Base-by-base conservation (phyloP, 2,888 invertebrate genomes). In the Amphipyra tragopoginis region DNA sequence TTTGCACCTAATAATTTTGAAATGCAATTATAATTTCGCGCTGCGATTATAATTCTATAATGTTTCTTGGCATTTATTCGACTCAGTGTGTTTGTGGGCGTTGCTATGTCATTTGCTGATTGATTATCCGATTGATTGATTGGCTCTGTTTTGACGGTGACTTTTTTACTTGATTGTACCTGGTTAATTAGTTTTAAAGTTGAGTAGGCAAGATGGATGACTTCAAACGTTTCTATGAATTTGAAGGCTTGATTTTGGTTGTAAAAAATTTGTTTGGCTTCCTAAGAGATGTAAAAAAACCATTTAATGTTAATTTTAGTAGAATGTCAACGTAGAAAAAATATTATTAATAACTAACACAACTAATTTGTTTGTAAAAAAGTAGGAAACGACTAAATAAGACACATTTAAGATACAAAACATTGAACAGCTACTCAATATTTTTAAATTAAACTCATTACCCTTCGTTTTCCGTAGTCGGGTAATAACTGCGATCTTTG, bases 1-100 rank as follows among this genome's bases (percentile, higher is more conserved):
- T 90, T 92, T 90, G 86, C 92, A 93, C 93, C 90, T 92, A 89
- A 92, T 92, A 92, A 93, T 93, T 93, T 92, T 83, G 81, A 85
- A 75, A 81, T 83, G 86, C 90, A 93, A 92, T 93, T 92, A 92
- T 87, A 86, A 88, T 88, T 90, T 84, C 72, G 79, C 77, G 58
- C 45, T 52, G 67, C 72, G 67, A 76, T 76, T 71, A 72, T 74
- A 76, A 72, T 74, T 71, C 65, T 75, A 38, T 75, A 75, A 72
- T 65, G 63, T 74, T 74, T 61, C 71, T 70, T 70, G 72, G 75
- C 72, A 49, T 60, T 75, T 72, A 70, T 74, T 59, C 63, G 52
- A 53, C 52, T 48, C 43, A 40, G 50, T 53, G 50, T 63, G 45
- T 62, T 71, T 73, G 81, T 73, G 75, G 77, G 67, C 68, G 66